Conservation (phyloP, 2,797 vertebrate genomes). For the Prionace glauca region DNA sequence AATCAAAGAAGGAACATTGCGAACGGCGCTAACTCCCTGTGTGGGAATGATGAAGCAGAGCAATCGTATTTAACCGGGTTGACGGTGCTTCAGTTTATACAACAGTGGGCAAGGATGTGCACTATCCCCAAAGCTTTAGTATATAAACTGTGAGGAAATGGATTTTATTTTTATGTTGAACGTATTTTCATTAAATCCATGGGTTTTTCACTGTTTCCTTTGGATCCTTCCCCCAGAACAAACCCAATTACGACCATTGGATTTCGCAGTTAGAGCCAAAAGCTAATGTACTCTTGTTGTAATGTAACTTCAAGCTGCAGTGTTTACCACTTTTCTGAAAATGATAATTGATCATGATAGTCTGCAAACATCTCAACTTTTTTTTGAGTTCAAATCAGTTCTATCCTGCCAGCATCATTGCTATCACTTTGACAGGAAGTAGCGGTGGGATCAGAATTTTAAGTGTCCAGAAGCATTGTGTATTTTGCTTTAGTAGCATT, state of each 20-base stretch:
- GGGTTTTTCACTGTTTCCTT: not conserved
- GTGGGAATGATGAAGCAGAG: not conserved
- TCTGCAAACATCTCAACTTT: slow-evolving; percentile 16
- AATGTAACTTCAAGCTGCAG: not conserved
- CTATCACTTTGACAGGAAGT: not conserved
- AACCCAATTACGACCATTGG: not conserved
- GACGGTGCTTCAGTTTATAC: not conserved
- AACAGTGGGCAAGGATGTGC: not conserved
- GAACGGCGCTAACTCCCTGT: not conserved
- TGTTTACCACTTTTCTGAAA: not conserved
- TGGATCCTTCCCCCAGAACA: not conserved
- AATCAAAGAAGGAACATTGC: not conserved
- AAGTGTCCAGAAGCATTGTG: not conserved
- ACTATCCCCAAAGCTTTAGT: not conserved
- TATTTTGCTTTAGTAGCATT: not conserved
- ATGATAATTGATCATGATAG: not conserved
- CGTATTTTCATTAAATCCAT: not conserved
- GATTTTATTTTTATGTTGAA: not conserved
- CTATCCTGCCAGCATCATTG: not conserved
- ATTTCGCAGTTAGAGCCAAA: not conserved
- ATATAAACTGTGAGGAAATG: not conserved
- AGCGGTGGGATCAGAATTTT: slow-evolving; percentile 6
- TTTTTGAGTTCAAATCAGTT: not conserved
- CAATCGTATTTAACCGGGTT: not conserved
- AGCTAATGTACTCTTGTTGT: not conserved